Base-by-base conservation (phyloP, 2,797 vertebrate genomes). In the Danio albolineatus region DNA sequence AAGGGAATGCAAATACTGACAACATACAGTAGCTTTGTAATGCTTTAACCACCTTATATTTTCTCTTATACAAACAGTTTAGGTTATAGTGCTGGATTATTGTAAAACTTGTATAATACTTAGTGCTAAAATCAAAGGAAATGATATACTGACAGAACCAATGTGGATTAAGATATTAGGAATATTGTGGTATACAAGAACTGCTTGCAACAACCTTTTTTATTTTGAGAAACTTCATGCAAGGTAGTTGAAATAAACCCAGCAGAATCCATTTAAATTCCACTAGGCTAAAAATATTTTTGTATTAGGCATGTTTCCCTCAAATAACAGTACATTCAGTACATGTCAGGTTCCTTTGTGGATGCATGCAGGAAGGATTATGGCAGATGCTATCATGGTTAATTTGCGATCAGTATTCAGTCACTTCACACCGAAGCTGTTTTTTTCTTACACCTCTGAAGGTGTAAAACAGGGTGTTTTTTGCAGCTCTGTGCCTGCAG, bases 401-500 rank as follows among this genome's bases (percentile, higher is more conserved):
- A 77, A 62, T 70, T 60, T 69, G 61, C 28, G 76, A 48, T 70
- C 56, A 28, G 59, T 81, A 69, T 66, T 19, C 69, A 79, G 57
- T 76, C 61, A 80, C 81, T 84, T 84, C 38, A 73, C 71, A 64
- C 59, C 54, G 70, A 71, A 82, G 73, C 13, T 46, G 44, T 81
- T 56, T 59, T 83, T 83, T 83, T 84, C 76, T 76, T n/a, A 1
- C 59, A 72, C 76, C 48, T 78, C 64, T 79, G 73, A 88, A 88
- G 84, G 78, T 44, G 6, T 83, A 10, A 51, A 51, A 88, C 85
- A 85, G 78, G 82, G 84, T 90, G 85, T 89, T 87, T 86, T 83
- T 84, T 78, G 78, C 84, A 85, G 77, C 87, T 86, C 83, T 83
- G 86, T 86, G 90, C 87, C 88, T 90, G 86, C 70, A 28, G 89